Evolutionary conservation across 2,888 invertebrate genomes (phyloP), one percentile per base, ranked within the genome.

Genomic region (Drosophila mercatorum): DNA sequence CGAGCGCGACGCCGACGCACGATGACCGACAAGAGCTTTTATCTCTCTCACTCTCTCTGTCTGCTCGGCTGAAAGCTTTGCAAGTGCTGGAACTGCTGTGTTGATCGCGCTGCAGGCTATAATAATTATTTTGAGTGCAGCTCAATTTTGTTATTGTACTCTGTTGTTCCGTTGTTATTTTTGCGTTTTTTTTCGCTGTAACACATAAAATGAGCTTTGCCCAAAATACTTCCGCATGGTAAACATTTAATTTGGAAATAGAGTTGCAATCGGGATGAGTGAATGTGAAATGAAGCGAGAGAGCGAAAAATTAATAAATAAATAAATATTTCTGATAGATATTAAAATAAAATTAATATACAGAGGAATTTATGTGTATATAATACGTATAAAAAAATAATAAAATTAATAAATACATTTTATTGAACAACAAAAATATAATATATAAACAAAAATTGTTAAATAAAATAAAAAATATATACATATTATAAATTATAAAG

Each of bases 1-100:
- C 60, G 68, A 66, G 64, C 63, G 44, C 44, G 59, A 57, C 76
- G 59, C 75, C 79, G 53, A 64, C 77, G 71, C 74, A 62, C 26
- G 36, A 41, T 58, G 46, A 56, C 47, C 69, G 61, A 17, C 38
- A 11, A 5, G 52, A 78, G 75, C 75, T 76, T 78, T 78, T 26
- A n/a, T n/a, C 58, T 71, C 44, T 17, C 34, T 17, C 46, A 22
- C 46, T 26, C 40, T 14, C 14, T 40, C 14, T 34, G 11, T 11
- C 41, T 31, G 12, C 68, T 28, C 55, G 40, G 36, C 44, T 10
- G 58, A 69, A 63, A 74, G 77, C 74, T 74, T 53, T 34, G 34
- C 43, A 53, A 64, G 47, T 11, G n/a, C 4, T 55, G 61, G 61
- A 49, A 64, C 31, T 11, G 17, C 8, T 55, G 70, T 55, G 70